These are phyloP conservation scores for Galagoides demidoff DNA, from an alignment of 2,797 vertebrate species.

Conservation along the genomic window DNA sequence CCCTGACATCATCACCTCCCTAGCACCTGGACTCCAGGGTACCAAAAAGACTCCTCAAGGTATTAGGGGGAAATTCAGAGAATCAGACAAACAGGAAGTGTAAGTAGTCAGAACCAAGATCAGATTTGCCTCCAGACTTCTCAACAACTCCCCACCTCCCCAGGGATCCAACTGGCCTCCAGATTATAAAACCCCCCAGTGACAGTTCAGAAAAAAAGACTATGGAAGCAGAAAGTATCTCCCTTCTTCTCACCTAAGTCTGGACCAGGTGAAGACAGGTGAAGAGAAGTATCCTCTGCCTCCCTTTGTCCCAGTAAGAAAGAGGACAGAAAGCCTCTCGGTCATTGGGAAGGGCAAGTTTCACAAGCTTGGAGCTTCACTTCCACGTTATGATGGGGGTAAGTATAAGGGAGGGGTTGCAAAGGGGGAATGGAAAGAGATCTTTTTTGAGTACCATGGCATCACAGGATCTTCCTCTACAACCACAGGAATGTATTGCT, in stretches of 20 bases:
- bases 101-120: background rate
- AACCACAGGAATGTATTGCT: background rate
- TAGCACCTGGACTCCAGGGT: constrained; percentile 16
- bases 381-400: constrained; percentile 11
- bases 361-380: background rate
- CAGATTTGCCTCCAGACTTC: background rate
- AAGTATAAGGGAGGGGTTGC: background rate
- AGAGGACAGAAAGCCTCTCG: background rate
- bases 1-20: background rate
- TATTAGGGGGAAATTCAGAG: background rate
- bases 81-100: background rate
- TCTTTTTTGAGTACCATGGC: background rate
- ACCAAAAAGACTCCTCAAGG: constrained; percentile 30
- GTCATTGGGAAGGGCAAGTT: background rate
- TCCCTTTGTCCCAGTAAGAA: constrained; percentile 25
- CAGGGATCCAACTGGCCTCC: background rate
- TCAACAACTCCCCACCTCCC: constrained; percentile 24
- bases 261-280: background rate
- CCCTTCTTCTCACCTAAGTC: constrained; percentile 4
- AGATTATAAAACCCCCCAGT: background rate
- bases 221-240: background rate
- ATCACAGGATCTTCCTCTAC: background rate
- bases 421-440: background rate
- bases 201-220: constrained; percentile 48
- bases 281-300: background rate